Base-by-base conservation (phyloP, 2,888 invertebrate species). In the Caenorhabditis wallacei region DNA sequence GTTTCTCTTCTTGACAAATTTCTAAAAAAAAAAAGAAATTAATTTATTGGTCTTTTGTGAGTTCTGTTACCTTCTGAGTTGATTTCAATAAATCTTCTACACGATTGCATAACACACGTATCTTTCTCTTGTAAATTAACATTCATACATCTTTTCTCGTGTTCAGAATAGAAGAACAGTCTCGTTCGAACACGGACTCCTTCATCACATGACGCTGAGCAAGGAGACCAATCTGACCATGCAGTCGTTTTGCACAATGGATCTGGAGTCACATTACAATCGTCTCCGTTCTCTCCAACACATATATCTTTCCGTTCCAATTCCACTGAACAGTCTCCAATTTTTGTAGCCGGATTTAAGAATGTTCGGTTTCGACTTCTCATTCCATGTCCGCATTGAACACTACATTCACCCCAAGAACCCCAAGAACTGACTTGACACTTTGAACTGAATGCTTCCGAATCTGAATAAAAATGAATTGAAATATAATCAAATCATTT, bases 361-460 rank as follows among this genome's bases (percentile, higher is more conserved):
- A 87, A 87, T 1, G 84, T 79, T 63, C 87, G 76, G 76, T 94
- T 95, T 88, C 96, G 94, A 94, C 95, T 95, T 90, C 96, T 94
- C 85, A 95, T 94, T 30, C 97, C 97, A 93, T 95, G 95, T 78
- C 97, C 97, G 93, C 97, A 97, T 37, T 94, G 94, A 48, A 95
- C 96, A 5, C 96, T 92, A 92, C 97, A 97, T 20, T 94, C 93
- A 35, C 95, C 94, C 96, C 96, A 97, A 11, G 93, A 89, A 5
- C 94, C 94, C 94, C 96, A 97, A 22, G 94, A 94, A 0, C 94
- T 93, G 26, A 95, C 95, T 2, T 93, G 95, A 92, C 97, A 97
- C 92, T 88, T 85, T 11, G 89, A 88, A 76, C 91, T 92, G 87
- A 92, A 92, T 8, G 90, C 90, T 13, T 92, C 92, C n/a, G 91